Conservation (phyloP, 1,140 invertebrate species). For the Cydia amplana region DNA sequence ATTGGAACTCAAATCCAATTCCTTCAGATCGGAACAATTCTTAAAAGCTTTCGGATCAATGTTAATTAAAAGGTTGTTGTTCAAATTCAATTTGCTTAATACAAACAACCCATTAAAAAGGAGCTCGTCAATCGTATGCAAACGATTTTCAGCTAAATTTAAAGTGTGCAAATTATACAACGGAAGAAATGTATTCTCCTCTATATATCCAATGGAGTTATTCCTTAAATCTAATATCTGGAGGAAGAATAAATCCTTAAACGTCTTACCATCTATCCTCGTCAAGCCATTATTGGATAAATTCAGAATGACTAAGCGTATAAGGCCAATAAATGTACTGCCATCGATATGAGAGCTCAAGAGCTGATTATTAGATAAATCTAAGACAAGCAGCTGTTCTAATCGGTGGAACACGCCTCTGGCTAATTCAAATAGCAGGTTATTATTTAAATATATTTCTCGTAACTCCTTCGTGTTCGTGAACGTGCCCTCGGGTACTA, state of each 20-base stretch:
- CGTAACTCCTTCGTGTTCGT: conserved; percentile 87
- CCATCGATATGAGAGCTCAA: conserved; percentile 90
- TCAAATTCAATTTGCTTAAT: conserved; percentile 90
- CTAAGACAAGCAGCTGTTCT: conserved; percentile 90
- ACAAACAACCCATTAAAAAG: conserved; percentile 93
- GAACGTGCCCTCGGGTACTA: conserved; percentile 89
- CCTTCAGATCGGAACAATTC: conserved; percentile 93
- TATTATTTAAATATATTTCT: conserved; percentile 91
- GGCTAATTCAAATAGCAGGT: conserved; percentile 88
- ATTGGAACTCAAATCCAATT: conserved; percentile 93
- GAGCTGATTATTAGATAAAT: conserved; percentile 94
- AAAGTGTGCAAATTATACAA: conserved; percentile 93
- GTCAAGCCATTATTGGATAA: conserved; percentile 92
- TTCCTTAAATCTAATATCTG: conserved; percentile 93
- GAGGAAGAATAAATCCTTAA: conserved; percentile 92
- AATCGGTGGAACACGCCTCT: conserved; percentile 90
- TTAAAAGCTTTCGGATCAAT: conserved; percentile 91
- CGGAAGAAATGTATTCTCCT: conserved; percentile 91
- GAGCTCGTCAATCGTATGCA: conserved; percentile 88
- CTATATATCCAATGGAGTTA: conserved; percentile 92
- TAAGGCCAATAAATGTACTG: conserved; percentile 91
- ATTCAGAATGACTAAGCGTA: conserved; percentile 91
- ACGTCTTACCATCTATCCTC: conserved; percentile 90
- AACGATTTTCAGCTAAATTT: conserved; percentile 91
- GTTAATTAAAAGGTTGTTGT: conserved; percentile 88